Base-by-base conservation (phyloP, 2,113 vertebrate species). In the Taurulus bubalis region DNA sequence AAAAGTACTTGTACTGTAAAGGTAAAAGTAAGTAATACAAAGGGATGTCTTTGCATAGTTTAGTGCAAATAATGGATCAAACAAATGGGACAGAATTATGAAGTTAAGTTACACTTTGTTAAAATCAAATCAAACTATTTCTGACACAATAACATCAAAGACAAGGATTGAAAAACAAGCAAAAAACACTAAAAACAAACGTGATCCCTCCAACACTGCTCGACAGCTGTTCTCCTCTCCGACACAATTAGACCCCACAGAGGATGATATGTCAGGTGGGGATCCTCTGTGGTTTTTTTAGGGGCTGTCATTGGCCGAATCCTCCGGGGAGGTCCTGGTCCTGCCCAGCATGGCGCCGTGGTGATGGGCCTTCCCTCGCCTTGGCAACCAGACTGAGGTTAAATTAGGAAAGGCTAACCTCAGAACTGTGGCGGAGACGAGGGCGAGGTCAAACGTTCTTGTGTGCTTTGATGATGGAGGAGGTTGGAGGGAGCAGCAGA, bases 371-470 rank as follows among this genome's bases (percentile, higher is more conserved):
- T 79, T 85, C 70, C 72, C 85, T 85, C 66, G 47, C 83, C 79
- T 62, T 63, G 78, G 78, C 87, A 85, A 83, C 80, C 82, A 86
- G 80, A 80, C 83, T 49, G 71, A 80, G 83, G 86, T 92, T 93
- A 94, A 92, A 94, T 93, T 90, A 87, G 89, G 87, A 93, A 90
- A 74, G 73, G 84, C 88, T 78, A 90, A 90, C 93, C 90, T 89
- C 83, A 92, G 82, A 91, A 67, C 63, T 88, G 85, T 81, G 91
- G 93, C 81, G 58, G 66, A 82, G 90, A 80, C 58, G 69, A 89
- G 91, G 91, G 88, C 76, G 91, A 92, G 92, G 93, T 94, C 91
- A 92, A 83, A 90, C 71, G 76, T 87, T 85, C 60, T 69, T 67
- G 84, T 81, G 68, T 77, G 79, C 91, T 94, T 93, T 93, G 93